Base-by-base conservation (phyloP, 1,140 invertebrate genomes). In the Danaus plexippus region DNA sequence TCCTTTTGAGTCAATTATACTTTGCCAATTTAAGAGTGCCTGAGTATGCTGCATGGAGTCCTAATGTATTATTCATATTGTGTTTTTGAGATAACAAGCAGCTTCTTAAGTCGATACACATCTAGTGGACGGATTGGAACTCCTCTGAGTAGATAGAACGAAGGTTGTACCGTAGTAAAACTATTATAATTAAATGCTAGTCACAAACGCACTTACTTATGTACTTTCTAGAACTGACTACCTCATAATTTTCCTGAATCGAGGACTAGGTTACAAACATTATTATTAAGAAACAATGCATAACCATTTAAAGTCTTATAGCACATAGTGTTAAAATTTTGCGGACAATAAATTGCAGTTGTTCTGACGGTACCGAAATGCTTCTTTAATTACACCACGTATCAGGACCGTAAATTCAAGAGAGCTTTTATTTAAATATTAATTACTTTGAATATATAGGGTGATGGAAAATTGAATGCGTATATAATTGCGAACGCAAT, bases 1-100 rank as follows among this genome's bases (percentile, higher is more conserved):
- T 80, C 71, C 77, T 82, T 32, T 77, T 75, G 75, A 87, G 77
- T 80, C 81, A 87, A 87, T 87, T 87, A 87, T 85, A 76, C 75
- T 76, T 78, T 62, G 77, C 80, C 82, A 78, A 82, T 85, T 85
- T 81, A 81, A 80, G 77, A 76, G 72, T 75, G 74, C 73, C 55
- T 66, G 72, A 68, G 69, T 75, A 73, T 72, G 63, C 63, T 64
- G 69, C 66, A 63, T 54, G 68, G 68, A 59, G 65, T 66, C 66
- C 79, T 85, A 68, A 84, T 87, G 84, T 79, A 82, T 87, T 87
- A 87, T 87, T 87, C 80, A 87, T 87, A 84, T 77, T 82, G 74
- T 80, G 78, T 82, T 80, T 85, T 85, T 85, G 76, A 85, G 83
- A 87, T 87, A 87, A 87, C 83, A 85, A 87, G 83, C 75, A 68